phyloP scores from a whole-genome alignment of 2,113 vertebrate species.

The Forbesichthys papilliferus region DNA sequence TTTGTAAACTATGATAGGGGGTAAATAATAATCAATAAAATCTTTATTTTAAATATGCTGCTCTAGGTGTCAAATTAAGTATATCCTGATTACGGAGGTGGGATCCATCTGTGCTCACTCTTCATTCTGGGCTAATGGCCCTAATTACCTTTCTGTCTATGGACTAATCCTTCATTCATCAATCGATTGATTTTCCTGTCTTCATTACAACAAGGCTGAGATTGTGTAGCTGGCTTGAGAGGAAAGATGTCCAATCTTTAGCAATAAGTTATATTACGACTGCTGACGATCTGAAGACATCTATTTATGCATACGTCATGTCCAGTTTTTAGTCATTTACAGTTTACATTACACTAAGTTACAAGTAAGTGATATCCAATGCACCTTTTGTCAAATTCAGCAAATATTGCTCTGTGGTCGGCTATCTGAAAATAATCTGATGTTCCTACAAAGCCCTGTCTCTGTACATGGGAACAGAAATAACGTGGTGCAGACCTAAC shows the following conservation, averaged over 20 bases:
- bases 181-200: slow-evolving; percentile 75
- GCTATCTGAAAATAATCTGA: too few species aligned
- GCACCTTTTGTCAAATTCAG: too few species aligned
- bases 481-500: too few species aligned
- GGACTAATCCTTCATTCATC: slow-evolving; percentile 76
- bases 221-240: slow-evolving; percentile 45
- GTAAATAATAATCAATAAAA: slow-evolving; percentile 47
- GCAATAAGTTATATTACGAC: slow-evolving; percentile 70
- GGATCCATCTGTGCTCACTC: slow-evolving; percentile 55
- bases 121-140: slow-evolving; percentile 58
- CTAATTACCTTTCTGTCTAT: slow-evolving; percentile 73
- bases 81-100: slow-evolving; percentile 60
- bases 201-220: slow-evolving; percentile 61
- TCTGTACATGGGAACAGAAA: too few species aligned
- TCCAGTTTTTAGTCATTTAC: slow-evolving; percentile 24
- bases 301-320: slow-evolving; percentile 53
- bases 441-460: too few species aligned
- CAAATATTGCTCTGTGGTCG: too few species aligned
- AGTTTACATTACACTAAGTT: neutral
- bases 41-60: slow-evolving; percentile 60
- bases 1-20: slow-evolving; percentile 30
- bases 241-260: slow-evolving; percentile 52
- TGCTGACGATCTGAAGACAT: slow-evolving; percentile 24
- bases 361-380: too few species aligned
- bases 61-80: slow-evolving; percentile 64